Conservation (phyloP, 2,797 vertebrate genomes). For the Crotalus adamanteus region DNA sequence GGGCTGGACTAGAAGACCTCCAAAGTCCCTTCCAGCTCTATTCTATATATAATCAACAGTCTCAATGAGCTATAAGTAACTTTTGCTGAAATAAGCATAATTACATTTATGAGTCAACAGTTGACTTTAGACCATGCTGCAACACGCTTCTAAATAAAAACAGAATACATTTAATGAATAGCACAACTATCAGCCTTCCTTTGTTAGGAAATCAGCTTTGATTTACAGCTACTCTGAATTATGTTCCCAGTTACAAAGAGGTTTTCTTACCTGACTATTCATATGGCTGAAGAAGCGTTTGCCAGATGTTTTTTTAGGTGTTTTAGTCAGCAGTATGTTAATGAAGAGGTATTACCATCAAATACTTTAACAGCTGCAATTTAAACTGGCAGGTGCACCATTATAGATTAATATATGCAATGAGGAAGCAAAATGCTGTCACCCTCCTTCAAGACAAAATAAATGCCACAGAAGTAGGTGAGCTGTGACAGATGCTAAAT, state of each 20-base stretch:
- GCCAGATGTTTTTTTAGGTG: slow-evolving; percentile 9
- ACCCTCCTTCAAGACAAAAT: slow-evolving; percentile 53
- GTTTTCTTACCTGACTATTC: neutral
- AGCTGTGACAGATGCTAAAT: slow-evolving; percentile 57
- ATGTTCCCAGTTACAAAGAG: neutral
- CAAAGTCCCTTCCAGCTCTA: too few relatives aligned
- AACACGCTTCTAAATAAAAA: neutral
- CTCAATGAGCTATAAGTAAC: neutral
- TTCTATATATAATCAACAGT: neutral
- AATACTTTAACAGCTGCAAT: slow-evolving; percentile 3
- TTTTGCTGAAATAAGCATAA: neutral
- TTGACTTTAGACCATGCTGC: neutral
- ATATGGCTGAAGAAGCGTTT: neutral
- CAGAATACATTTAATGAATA: neutral
- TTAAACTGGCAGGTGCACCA: slow-evolving; percentile 22
- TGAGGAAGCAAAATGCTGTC: slow-evolving; percentile 44
- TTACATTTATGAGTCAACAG: neutral
- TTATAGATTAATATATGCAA: slow-evolving; percentile 19
- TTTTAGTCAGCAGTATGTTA: slow-evolving; percentile 35
- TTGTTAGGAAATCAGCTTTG: neutral
- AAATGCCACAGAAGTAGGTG: slow-evolving; percentile 56
- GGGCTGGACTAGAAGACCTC: too few relatives aligned
- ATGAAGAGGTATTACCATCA: slow-evolving; percentile 1
- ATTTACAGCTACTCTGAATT: neutral
- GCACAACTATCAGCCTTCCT: neutral